Conservation (phyloP, 2,113 vertebrate species). For the Sigmodon hispidus region DNA sequence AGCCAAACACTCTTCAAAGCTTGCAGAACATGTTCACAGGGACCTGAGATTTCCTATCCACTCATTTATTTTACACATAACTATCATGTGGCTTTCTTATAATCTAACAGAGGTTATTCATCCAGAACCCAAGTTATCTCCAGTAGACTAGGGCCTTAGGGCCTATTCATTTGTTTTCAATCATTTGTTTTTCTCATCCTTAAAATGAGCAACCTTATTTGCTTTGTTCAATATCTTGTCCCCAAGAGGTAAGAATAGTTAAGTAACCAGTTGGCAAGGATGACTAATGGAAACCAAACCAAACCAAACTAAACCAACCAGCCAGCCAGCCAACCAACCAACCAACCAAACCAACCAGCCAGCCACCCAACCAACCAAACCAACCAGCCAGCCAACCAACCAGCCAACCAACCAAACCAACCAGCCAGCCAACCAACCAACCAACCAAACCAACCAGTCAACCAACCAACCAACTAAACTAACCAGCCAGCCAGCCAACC, state of each 20-base stretch:
- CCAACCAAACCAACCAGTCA: not conserved
- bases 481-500: not conserved
- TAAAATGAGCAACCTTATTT: not conserved
- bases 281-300: not conserved
- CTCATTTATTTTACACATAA: not conserved
- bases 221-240: not conserved
- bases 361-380: not conserved
- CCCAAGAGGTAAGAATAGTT: not conserved
- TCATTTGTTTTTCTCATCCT: not conserved
- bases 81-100: not conserved
- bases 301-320: not conserved
- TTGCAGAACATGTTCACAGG: accelerated
- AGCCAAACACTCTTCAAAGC: not conserved
- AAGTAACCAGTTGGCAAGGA: not conserved
- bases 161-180: not conserved
- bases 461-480: not conserved
- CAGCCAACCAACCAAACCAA: not conserved
- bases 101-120: not conserved
- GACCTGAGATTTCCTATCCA: not conserved
- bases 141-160: not conserved
- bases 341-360: not conserved
- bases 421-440: not conserved
- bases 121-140: not conserved
- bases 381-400: not conserved
- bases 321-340: too few relatives aligned